These are phyloP conservation scores for Bibio marci DNA, from an alignment of 2,888 invertebrate species.

Conservation along the genomic window DNA sequence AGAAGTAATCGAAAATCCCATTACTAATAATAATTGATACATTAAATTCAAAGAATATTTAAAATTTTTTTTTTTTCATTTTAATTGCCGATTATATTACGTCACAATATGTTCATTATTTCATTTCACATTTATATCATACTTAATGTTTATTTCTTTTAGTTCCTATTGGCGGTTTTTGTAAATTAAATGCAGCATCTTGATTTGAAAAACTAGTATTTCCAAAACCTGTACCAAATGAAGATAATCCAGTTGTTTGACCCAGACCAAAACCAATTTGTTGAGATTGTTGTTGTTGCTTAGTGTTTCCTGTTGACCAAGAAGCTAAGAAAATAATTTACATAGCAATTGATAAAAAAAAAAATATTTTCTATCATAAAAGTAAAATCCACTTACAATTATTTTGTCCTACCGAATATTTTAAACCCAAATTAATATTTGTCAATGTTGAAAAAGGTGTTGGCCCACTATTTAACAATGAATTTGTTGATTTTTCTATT, in stretches of 20 bases:
- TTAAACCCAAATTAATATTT: not conserved
- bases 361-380: not conserved
- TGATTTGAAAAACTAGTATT: not conserved
- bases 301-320: not conserved
- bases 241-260: constrained; percentile 2
- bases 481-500: constrained; percentile 11
- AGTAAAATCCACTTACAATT: not conserved
- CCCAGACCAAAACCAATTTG: constrained; percentile 5
- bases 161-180: constrained; percentile 48
- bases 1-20: too few species aligned
- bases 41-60: too few species aligned
- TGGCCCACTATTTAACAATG: constrained; percentile 33
- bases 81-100: too few species aligned
- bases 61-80: too few species aligned
- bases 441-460: constrained; percentile 35
- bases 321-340: not conserved
- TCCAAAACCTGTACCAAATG: constrained; percentile 12
- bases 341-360: not conserved
- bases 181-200: constrained; percentile 38
- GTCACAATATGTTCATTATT: too few species aligned
- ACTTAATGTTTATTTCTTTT: constrained; percentile 51
- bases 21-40: too few species aligned
- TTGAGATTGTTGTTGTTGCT: not conserved
- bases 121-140: too few species aligned
- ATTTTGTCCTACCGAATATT: not conserved